These are phyloP conservation scores for Lepus townsendii DNA, from an alignment of 2,797 vertebrate species.

Conservation along the genomic window DNA sequence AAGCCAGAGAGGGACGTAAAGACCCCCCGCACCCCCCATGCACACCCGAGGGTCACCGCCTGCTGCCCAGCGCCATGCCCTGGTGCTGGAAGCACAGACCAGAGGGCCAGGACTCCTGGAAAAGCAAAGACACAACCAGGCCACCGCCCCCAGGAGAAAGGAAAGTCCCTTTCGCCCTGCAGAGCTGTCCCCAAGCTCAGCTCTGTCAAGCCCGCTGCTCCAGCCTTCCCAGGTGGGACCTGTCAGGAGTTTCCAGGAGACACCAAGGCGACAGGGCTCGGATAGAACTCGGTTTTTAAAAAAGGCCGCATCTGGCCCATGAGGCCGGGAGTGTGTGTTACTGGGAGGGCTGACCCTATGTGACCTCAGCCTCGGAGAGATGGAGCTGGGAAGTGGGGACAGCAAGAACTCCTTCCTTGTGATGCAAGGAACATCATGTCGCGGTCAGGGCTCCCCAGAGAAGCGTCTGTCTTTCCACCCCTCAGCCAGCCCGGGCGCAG, in stretches of 20 bases:
- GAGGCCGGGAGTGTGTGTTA: background rate
- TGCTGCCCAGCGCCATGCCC: background rate
- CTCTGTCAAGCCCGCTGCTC: background rate
- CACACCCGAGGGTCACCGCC: background rate
- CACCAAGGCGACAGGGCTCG: background rate
- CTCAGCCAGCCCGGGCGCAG: background rate
- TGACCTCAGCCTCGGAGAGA: background rate
- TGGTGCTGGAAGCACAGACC: background rate
- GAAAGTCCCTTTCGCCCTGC: background rate
- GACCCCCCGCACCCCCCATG: background rate
- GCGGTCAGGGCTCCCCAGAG: background rate
- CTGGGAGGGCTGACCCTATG: background rate
- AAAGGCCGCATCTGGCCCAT: background rate
- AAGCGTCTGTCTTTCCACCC: background rate
- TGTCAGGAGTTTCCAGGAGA: background rate
- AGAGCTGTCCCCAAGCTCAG: background rate
- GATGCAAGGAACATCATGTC: background rate
- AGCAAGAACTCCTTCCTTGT: background rate
- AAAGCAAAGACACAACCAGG: background rate
- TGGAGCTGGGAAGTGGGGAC: constrained; percentile 11
- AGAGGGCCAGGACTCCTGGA: background rate
- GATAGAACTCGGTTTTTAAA: background rate
- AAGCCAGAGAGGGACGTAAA: background rate
- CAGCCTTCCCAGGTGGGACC: background rate
- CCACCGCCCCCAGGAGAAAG: constrained; percentile 19